Percentiles rank a stretch among this genome's conserved stretches.
These are phyloP conservation scores for Caloenas nicobarica DNA, from an alignment of 2,113 vertebrate genomes.

Conservation along the genomic window DNA sequence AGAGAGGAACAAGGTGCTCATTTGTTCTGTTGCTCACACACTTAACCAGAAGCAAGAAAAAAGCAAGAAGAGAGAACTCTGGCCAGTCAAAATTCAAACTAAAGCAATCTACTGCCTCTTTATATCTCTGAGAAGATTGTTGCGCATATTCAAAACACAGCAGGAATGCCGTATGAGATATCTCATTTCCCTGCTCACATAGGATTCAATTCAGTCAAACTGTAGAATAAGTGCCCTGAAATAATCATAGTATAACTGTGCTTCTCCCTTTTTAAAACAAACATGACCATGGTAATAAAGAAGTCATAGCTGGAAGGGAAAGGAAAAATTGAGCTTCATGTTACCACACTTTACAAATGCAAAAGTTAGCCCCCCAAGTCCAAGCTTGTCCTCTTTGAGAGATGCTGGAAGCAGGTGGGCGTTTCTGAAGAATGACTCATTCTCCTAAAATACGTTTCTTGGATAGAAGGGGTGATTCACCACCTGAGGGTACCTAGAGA, in stretches of 20 bases:
- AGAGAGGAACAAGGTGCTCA: not conserved
- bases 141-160: not conserved
- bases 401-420: not conserved
- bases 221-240: not conserved
- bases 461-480: conserved; percentile 39
- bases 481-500: not conserved
- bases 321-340: not conserved
- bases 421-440: conserved; percentile 5
- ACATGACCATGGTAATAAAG: not conserved
- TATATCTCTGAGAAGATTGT: not conserved
- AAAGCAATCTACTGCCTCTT: not conserved
- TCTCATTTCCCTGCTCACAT: not conserved
- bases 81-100: not conserved
- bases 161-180: not conserved
- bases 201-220: not conserved
- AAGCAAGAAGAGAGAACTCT: not conserved
- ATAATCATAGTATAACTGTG: not conserved
- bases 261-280: not conserved
- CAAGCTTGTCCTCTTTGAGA: not conserved
- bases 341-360: not conserved
- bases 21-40: not conserved
- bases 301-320: not conserved
- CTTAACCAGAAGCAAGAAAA: not conserved
- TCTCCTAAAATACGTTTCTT: conserved; percentile 26
- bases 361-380: not conserved